Percentiles rank a stretch among this genome's conserved stretches.
These are phyloP conservation scores for Heteromurus nitidus DNA, from an alignment of 2,888 invertebrate genomes.

Conservation along the genomic window DNA sequence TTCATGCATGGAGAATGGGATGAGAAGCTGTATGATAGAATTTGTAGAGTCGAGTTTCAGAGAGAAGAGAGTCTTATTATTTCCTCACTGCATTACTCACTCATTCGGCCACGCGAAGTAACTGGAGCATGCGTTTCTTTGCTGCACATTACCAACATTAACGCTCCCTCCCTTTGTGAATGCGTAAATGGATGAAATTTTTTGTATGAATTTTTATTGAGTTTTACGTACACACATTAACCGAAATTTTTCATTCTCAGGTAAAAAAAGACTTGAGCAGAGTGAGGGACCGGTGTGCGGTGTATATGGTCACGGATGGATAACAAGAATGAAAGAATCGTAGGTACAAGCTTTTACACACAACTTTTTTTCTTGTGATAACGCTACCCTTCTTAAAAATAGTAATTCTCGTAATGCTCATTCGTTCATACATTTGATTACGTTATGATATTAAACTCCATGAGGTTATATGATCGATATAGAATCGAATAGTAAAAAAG, in stretches of 20 bases:
- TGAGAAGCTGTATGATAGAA: neutral
- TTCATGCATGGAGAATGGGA: constrained; percentile 24
- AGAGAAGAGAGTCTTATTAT: constrained; percentile 3
- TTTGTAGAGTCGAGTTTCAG: constrained; percentile 22
- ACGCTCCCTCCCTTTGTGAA: no score
- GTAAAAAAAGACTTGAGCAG: neutral
- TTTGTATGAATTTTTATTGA: neutral
- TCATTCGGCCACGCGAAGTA: constrained; percentile 47
- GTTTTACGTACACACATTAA: no score
- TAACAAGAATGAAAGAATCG: constrained; percentile 35
- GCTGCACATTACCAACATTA: neutral
- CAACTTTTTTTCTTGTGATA: neutral
- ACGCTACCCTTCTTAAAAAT: no score
- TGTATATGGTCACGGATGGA: constrained; percentile 30
- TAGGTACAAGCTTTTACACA: constrained; percentile 1
- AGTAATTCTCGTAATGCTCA: neutral
- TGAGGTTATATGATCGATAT: constrained; percentile 35
- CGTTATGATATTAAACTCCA: neutral
- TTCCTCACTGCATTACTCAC: constrained; percentile 19
- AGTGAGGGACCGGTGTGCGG: neutral
- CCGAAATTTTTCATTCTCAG: no score
- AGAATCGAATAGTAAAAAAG: constrained; percentile 32
- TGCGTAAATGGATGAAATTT: constrained; percentile 19
- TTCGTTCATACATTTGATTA: no score
- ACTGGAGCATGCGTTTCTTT: constrained; percentile 51